Evolutionary conservation across 1,140 invertebrate species (phyloP), one percentile per base, ranked within the genome.

Genomic region (Psilanteris sp.): DNA sequence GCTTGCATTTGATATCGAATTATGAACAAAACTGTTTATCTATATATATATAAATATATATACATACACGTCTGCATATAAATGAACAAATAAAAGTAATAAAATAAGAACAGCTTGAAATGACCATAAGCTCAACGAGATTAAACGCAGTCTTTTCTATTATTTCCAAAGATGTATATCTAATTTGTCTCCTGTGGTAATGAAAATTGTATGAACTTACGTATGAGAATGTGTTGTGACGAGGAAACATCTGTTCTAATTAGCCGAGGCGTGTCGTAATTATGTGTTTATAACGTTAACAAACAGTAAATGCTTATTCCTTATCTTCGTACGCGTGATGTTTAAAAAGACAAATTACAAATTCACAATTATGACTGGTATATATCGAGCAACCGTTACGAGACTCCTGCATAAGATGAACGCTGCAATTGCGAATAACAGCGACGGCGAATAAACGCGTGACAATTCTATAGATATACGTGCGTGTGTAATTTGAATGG

Each of bases 171-270:
- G n/a, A 16, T 22, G 10, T 34, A 34, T 66, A 36, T 54, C 29
- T 11, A 11, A 43, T n/a, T n/a, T 37, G 48, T 29, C 22, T 66
- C 9, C 46, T 54, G 36, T 18, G 37, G 29, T 20, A 26, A 26
- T 20, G 27, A 32, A 44, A 46, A 44, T 36, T 14, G 32, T 39
- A 37, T 39, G 57, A 39, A 37, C 43, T 62, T 48, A 48, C 31
- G 27, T 59, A 44, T 34, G 24, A 37, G 15, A 50, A 11, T 36
- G 18, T 26, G 46, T 26, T 22, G 13, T 20, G 32, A 18, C 34
- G 22, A 37, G 13, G 5, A n/a, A 37, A 9, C 50, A 39, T 54
- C 36, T 13, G 10, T 26, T 54, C 24, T 39, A 54, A 37, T 54
- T 54, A 37, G 24, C 22, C 22, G 22, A 27, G 24, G 16, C 34